Evolutionary conservation across 2,113 vertebrate genomes (phyloP), one percentile per base, ranked within the genome.

Genomic region (Lycaon pictus): DNA sequence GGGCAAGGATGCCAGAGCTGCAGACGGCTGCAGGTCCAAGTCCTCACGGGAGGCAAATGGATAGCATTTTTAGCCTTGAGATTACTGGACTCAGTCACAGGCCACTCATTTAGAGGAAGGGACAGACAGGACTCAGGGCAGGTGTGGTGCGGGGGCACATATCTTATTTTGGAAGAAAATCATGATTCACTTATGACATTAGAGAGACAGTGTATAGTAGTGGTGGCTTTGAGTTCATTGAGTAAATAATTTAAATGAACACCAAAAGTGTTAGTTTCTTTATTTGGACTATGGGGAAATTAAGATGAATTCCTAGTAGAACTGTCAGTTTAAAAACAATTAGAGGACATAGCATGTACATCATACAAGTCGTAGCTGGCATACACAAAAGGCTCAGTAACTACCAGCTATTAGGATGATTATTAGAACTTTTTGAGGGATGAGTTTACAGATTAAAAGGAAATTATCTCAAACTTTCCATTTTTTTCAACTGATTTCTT

Each of bases 401-500:
- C 27, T n/a, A 63, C 32, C 17, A 56, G 48, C 3, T 53, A 63
- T 81, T 90, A 74, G 7, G 62, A 90, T 5, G 11, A 76, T 69
- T 80, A 87, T 67, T 53, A 79, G 16, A 93, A 89, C 13, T 32
- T 62, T 92, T 56, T 81, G 29, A 77, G 43, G 51, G 67, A 89
- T 9, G 90, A 60, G 3, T 7, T 80, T 63, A 63, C 27, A 8
- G 25, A 20, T 48, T 89, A 86, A 82, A 97, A 93, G 53, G 8
- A 12, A 96, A 95, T 65, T 32, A 63, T 67, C 37, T n/a, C 32
- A 71, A 69, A 13, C 35, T 92, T 91, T 19, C 12, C 17, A 62
- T n/a, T 86, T 88, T 81, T 65, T 72, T 71, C 77, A 93, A 88
- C 4, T 32, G 23, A 80, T 76, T 86, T 94, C 53, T 22, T 92